Percentiles rank a stretch among this genome's conserved stretches.
These are phyloP conservation scores for Macaria notata DNA, from an alignment of 2,888 invertebrate genomes.

Conservation along the genomic window DNA sequence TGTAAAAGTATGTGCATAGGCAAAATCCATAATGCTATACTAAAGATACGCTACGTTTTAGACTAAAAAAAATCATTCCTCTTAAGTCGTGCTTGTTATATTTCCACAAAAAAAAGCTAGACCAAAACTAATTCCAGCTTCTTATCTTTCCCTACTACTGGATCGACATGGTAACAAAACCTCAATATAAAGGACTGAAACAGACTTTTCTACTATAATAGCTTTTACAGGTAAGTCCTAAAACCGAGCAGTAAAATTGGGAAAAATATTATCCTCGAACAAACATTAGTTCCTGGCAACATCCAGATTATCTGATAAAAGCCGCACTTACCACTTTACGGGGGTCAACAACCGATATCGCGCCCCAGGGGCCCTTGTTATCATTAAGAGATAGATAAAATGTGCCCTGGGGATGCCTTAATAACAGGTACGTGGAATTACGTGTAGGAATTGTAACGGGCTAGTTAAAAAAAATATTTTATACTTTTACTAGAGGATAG, in stretches of 20 bases:
- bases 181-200: neutral
- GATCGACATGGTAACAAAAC: neutral
- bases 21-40: too few species aligned
- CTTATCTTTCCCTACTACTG: too few species aligned
- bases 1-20: too few species aligned
- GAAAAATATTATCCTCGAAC: neutral
- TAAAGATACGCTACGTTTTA: too few species aligned
- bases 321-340: neutral
- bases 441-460: neutral
- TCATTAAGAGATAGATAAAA: slow-evolving; percentile 1
- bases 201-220: too few species aligned
- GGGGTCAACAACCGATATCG: neutral
- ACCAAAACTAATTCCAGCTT: too few species aligned
- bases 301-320: slow-evolving; percentile 1
- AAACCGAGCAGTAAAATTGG: neutral
- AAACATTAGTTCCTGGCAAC: neutral
- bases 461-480: too few species aligned
- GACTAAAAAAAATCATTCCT: too few species aligned
- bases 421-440: neutral
- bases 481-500: too few species aligned
- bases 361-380: neutral
- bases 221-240: neutral
- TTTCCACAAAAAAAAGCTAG: too few species aligned
- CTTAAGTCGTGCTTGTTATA: too few species aligned
- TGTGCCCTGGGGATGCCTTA: neutral